Evolutionary conservation across 37 sponge, comb jelly and placozoan species (phyloP), one percentile per base, ranked within the genome.

Genomic region (Lycopodina hypogea): DNA sequence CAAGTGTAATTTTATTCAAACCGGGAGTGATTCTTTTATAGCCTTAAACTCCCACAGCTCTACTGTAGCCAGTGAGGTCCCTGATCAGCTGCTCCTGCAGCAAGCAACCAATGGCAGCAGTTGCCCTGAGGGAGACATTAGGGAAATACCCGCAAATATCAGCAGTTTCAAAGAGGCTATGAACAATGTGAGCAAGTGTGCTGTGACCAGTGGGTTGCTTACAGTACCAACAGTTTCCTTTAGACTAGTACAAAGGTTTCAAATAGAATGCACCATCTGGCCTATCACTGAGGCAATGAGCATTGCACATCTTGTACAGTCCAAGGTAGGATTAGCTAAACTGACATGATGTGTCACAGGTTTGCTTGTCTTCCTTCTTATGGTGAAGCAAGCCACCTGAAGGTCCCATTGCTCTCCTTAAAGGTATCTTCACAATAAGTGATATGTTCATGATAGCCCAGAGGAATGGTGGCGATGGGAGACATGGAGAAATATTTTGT

Each of bases 251-350:
- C 9, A 62, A 26, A 28, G 64, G 64, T 26, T 62, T 62, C 24
- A 62, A 24, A 62, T 62, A 62, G 64, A 62, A 62, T n/a, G 64
- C 64, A 62, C 22, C 22, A 35, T 68, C 41, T 9, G 69, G 69
- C 40, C 69, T 68, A 35, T 68, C 41, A 9, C 11, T 26, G 40
- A 39, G 69, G 26, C 69, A 68, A 4, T 38, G 37, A 36, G 40
- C 17, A 37, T 68, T 68, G 40, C 34, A 68, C 40, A 68, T 9
- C 21, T 68, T 68, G 69, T 38, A 68, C 28, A 68, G 12, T 38
- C 69, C 8, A 35, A 68, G 39, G 34, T 12, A 68, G 69, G 64
- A 21, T 62, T 62, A 11, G 24, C 64, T 26, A 21, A 62, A 62
- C 19, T 62, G 8, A 24, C 64, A 26, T 62, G 64, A 26, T 62